Percentiles rank a stretch among this genome's conserved stretches.
These are phyloP conservation scores for Hypotaenidia philippensis DNA, from an alignment of 2,797 vertebrate genomes.

Conservation along the genomic window DNA sequence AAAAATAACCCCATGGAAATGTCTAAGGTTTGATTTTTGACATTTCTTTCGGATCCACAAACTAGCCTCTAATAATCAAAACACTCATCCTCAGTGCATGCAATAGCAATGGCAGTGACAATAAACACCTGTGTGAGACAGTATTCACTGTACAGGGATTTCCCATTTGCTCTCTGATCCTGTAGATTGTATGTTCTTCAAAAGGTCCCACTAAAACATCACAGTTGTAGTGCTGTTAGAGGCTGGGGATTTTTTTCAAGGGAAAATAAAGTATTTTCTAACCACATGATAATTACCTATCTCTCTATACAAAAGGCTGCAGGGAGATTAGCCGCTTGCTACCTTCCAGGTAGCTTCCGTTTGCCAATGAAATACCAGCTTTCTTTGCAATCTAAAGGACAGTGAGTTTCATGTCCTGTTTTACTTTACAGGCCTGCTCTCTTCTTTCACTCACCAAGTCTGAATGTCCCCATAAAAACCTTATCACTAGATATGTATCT, in stretches of 20 bases:
- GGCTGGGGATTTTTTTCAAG: not conserved
- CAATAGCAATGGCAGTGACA: not conserved
- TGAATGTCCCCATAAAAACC: not conserved
- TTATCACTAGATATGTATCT: accelerated
- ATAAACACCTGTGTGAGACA: not conserved
- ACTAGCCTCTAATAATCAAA: not conserved
- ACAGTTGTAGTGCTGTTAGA: not conserved
- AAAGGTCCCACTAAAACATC: not conserved
- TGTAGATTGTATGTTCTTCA: not conserved
- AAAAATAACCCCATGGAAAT: not conserved
- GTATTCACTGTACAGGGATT: not conserved
- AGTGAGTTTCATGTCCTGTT: not conserved
- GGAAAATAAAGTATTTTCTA: not conserved
- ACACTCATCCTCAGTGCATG: not conserved
- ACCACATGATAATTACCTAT: not conserved
- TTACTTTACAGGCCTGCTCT: not conserved
- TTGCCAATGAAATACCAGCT: not conserved
- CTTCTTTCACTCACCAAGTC: not conserved
- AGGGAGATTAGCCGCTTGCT: not conserved
- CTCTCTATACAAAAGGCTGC: not conserved
- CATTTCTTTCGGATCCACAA: not conserved
- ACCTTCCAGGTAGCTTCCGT: not conserved
- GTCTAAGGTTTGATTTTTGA: accelerated
- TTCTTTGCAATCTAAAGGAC: not conserved
- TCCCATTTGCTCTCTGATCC: not conserved